phyloP scores from a whole-genome alignment of 23 tunicate genomes.

The Ascidia mentula region DNA sequence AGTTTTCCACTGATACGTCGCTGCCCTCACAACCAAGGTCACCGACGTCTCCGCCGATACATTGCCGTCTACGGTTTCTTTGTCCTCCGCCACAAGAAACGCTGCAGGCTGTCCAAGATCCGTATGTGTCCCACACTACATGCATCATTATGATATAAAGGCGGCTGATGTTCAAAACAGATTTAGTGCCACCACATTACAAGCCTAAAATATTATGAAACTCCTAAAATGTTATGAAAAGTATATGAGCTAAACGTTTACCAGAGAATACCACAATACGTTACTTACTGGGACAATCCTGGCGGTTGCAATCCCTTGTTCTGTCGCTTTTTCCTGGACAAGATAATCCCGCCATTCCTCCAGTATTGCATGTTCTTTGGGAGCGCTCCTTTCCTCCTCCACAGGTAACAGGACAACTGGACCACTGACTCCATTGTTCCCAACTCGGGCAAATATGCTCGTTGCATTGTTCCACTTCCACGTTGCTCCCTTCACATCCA shows the following conservation, averaged over 20 bases:
- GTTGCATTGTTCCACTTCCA: not conserved
- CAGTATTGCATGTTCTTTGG: conserved; percentile 25
- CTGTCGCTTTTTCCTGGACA: conserved; percentile 17
- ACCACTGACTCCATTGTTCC: conserved; percentile 38
- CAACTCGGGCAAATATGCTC: conserved; percentile 18
- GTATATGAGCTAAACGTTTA: too few relatives aligned
- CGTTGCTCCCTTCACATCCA: conserved; percentile 25
- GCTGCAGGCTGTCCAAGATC: conserved; percentile 9
- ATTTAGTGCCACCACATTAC: too few relatives aligned
- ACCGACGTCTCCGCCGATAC: conserved; percentile 11
- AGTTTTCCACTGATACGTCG: not conserved
- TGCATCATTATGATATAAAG: not conserved
- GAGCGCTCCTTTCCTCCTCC: conserved; percentile 26
- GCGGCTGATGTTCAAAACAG: too few relatives aligned
- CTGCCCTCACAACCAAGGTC: conserved; percentile 18
- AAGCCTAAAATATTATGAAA: too few relatives aligned
- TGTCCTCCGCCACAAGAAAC: conserved; percentile 14
- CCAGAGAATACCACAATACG: too few relatives aligned
- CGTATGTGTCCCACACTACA: conserved; percentile 11
- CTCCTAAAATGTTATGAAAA: too few relatives aligned
- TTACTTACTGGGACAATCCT: conserved; percentile 21
- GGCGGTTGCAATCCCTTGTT: conserved; percentile 25
- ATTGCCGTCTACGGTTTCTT: conserved; percentile 16
- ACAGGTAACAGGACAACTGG: conserved; percentile 28
- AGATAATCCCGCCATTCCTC: not conserved